Conservation (phyloP, 2,888 invertebrate species). For the Pristionchus maxplancki region DNA sequence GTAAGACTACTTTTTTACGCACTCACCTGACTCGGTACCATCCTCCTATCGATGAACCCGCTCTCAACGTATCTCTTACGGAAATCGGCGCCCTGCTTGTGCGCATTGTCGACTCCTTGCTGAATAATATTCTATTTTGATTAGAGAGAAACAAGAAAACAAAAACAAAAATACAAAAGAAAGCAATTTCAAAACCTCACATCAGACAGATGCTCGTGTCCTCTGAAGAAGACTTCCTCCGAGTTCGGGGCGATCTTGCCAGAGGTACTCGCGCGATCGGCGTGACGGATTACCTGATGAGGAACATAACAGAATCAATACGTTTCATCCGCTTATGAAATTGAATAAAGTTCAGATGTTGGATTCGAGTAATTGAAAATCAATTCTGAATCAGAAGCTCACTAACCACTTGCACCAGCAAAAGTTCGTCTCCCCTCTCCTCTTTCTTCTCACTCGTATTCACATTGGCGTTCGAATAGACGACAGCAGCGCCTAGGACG, state of each 20-base stretch:
- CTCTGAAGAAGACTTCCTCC: constrained; percentile 34
- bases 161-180: no score
- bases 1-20: no score
- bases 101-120: constrained; percentile 37
- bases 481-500: not conserved
- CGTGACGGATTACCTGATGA: constrained; percentile 30
- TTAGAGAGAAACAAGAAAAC: no score
- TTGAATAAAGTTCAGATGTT: not conserved
- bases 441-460: not conserved
- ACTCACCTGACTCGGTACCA: constrained; percentile 28
- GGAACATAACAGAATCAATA: no score
- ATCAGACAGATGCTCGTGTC: constrained; percentile 24
- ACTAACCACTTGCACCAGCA: constrained; percentile 5
- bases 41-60: constrained; percentile 3
- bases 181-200: not conserved
- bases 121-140: no score
- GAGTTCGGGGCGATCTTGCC: not conserved
- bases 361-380: not conserved
- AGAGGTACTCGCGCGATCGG: constrained; percentile 16
- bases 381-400: not conserved
- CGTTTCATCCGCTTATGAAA: no score
- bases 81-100: constrained; percentile 22
- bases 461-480: not conserved
- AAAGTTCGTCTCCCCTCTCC: not conserved
- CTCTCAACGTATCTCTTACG: not conserved